These are phyloP conservation scores for Tigriopus californicus DNA, from an alignment of 2,888 invertebrate genomes.

Conservation along the genomic window DNA sequence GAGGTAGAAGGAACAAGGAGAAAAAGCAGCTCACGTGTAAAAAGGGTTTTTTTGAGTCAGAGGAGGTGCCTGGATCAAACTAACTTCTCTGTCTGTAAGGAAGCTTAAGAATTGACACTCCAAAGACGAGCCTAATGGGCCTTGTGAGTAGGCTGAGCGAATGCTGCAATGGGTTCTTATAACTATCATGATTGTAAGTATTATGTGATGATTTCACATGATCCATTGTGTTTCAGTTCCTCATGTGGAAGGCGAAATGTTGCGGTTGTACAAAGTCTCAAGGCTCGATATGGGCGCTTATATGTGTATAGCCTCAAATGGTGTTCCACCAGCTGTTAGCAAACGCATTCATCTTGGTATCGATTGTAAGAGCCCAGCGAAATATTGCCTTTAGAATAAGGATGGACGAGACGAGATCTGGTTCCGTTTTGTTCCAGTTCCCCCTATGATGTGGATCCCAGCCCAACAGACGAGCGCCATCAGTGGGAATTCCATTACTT, in stretches of 20 bases:
- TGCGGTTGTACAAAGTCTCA: constrained; percentile 66
- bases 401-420: constrained; percentile 8
- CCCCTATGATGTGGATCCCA: constrained; percentile 67
- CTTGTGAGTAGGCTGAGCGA: background rate
- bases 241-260: constrained; percentile 64
- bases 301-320: constrained; percentile 34
- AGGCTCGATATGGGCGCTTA: constrained; percentile 78
- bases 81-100: no score
- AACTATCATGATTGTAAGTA: background rate
- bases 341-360: constrained; percentile 68
- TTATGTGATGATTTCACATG: background rate
- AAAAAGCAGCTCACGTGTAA: no score
- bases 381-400: background rate
- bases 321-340: constrained; percentile 69
- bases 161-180: background rate
- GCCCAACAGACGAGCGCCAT: constrained; percentile 64
- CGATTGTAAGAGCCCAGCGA: constrained; percentile 47
- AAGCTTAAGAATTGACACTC: no score
- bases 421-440: constrained; percentile 38
- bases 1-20: no score
- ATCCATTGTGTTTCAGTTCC: constrained; percentile 38
- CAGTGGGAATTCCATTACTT: constrained; percentile 47
- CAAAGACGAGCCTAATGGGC: no score
- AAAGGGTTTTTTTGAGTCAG: no score
- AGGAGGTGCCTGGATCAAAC: no score